Conservation (phyloP, 2,113 vertebrate genomes). For the Onychostruthus taczanowskii region DNA sequence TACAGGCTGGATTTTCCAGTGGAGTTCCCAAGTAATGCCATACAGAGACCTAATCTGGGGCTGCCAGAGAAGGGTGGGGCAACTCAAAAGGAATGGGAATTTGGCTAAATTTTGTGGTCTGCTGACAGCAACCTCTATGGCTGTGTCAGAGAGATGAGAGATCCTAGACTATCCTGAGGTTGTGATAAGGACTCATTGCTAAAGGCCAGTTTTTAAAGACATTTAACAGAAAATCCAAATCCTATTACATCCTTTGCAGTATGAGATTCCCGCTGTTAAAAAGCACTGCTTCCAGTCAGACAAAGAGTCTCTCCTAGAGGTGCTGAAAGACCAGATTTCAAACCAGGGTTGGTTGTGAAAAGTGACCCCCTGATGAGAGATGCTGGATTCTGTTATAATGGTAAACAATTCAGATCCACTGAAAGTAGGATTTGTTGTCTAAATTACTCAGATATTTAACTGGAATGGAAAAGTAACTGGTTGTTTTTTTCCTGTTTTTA, state of each 20-base stretch:
- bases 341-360: not conserved
- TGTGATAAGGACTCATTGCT: not conserved
- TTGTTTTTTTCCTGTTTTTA: not conserved
- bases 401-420: not conserved
- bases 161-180: not conserved
- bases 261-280: not conserved
- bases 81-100: not conserved
- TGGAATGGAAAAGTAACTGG: not conserved
- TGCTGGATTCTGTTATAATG: not conserved
- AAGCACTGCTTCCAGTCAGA: not conserved
- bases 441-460: not conserved
- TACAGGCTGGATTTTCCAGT: not conserved
- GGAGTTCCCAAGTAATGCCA: not conserved
- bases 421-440: not conserved
- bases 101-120: not conserved
- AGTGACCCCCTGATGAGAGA: not conserved
- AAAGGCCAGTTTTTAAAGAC: not conserved
- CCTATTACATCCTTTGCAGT: not conserved
- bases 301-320: not conserved
- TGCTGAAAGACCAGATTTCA: not conserved
- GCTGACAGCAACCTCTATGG: not conserved
- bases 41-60: not conserved
- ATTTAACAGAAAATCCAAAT: not conserved
- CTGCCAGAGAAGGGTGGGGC: not conserved
- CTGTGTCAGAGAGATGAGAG: not conserved